A percentile compares a stretch with the other conserved stretches of the same genome.
phyloP scores from a whole-genome alignment of 2,797 vertebrate genomes.

The Leptoclinus maculatus region DNA sequence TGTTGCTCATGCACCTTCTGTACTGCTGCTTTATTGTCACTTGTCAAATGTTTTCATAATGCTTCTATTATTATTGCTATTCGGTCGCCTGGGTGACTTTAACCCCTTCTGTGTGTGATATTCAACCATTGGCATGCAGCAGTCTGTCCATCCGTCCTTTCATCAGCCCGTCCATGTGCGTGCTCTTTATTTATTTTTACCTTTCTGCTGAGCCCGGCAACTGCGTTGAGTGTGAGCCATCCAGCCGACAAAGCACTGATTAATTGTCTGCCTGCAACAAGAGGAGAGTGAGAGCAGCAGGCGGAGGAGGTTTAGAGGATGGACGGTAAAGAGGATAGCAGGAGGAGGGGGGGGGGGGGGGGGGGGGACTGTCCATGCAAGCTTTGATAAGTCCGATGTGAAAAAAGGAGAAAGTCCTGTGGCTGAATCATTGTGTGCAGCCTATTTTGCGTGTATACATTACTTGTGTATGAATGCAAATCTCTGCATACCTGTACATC shows the following conservation, averaged over 20 bases:
- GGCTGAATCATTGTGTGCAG: constrained; percentile 8
- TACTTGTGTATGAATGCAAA: neutral
- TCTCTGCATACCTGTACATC: constrained; percentile 23
- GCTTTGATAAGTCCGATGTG: constrained; percentile 46
- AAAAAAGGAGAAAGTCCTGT: constrained; percentile 16
- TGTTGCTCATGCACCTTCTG: constrained; percentile 15
- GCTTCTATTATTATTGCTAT: neutral
- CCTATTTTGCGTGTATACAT: neutral
- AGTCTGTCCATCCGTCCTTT: constrained; percentile 9
- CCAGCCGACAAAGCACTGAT: constrained; percentile 71
- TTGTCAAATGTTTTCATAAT: constrained; percentile 15
- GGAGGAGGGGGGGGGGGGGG: constrained; percentile 14
- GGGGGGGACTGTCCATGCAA: constrained; percentile 41
- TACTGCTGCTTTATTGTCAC: constrained; percentile 18
- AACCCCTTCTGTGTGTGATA: neutral
- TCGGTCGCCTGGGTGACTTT: neutral
- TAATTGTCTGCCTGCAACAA: constrained; percentile 71
- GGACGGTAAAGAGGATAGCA: constrained; percentile 30
- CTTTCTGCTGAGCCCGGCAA: constrained; percentile 77
- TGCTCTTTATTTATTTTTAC: constrained; percentile 64
- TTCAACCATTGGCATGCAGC: neutral
- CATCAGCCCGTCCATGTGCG: constrained; percentile 14
- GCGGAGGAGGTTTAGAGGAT: constrained; percentile 44
- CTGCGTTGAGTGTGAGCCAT: constrained; percentile 63
- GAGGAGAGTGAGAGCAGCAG: constrained; percentile 49